Conservation (phyloP, 2,113 vertebrate genomes). For the Cyrtonyx montezumae region DNA sequence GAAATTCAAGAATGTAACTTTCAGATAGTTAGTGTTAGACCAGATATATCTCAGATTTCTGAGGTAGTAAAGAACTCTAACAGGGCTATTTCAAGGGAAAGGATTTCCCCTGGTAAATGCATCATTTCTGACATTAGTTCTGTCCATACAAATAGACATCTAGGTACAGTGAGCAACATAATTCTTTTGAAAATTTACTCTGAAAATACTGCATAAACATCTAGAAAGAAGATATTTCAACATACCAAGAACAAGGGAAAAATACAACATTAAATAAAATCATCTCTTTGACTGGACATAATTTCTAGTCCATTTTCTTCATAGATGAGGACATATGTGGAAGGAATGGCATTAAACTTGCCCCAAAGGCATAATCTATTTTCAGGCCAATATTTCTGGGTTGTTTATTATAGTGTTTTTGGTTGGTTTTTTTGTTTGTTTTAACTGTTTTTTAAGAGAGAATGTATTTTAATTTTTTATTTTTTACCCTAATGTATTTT, state of each 20-base stretch:
- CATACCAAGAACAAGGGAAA: not conserved
- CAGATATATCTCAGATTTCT: not conserved
- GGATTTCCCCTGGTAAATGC: not conserved
- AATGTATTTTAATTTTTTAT: not conserved
- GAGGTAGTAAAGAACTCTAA: not conserved
- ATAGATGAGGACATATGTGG: not conserved
- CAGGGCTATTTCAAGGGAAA: rapidly evolving
- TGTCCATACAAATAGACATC: not conserved
- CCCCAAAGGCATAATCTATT: not conserved
- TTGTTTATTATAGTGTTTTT: not conserved
- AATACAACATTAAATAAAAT: not conserved
- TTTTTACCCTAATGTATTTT: not conserved
- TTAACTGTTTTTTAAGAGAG: not conserved
- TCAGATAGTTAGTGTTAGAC: not conserved
- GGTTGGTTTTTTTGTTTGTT: not conserved
- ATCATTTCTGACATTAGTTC: not conserved
- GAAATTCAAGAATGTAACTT: not conserved
- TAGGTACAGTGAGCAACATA: not conserved
- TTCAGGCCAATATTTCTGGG: not conserved
- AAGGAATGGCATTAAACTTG: not conserved
- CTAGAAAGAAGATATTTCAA: not conserved
- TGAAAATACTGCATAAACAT: not conserved
- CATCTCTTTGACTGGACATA: not conserved
- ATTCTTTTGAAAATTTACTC: not conserved
- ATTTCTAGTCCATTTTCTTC: not conserved